phyloP scores from a whole-genome alignment of 2,888 invertebrate species.

The Diaphora mendica region DNA sequence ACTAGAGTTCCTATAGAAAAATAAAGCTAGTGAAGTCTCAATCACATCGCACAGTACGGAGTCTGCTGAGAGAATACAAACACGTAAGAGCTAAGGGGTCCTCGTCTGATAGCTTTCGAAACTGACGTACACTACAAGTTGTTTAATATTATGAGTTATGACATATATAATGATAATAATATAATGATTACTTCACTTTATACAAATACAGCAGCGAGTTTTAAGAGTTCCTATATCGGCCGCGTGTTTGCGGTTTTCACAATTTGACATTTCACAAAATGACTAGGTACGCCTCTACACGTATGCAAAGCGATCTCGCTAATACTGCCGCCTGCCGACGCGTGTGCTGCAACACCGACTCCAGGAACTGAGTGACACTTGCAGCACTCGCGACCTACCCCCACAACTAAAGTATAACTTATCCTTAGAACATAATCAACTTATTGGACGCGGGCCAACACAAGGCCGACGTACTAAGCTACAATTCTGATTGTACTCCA shows the following conservation, averaged over 20 bases:
- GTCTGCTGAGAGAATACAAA: conserved; percentile 34
- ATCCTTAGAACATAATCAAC: conserved; percentile 78
- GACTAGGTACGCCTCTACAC: conserved; percentile 83
- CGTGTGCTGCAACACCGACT: conserved; percentile 44
- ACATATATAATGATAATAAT: conserved; percentile 83
- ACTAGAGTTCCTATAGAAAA: conserved; percentile 26
- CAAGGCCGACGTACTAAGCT: conserved; percentile 62
- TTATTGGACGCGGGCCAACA: conserved; percentile 57
- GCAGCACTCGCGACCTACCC: conserved; percentile 44
- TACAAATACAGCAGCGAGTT: conserved; percentile 92
- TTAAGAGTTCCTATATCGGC: conserved; percentile 91
- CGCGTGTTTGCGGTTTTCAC: conserved; percentile 82
- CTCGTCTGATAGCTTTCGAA: conserved; percentile 84
- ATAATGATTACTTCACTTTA: conserved; percentile 87
- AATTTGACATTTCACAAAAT: conserved; percentile 86
- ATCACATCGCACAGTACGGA: conserved; percentile 35
- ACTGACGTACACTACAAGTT: conserved; percentile 82
- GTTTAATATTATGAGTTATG: conserved; percentile 84
- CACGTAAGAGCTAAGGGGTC: conserved; percentile 53
- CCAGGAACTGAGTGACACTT: conserved; percentile 17
- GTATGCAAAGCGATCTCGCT: conserved; percentile 69
- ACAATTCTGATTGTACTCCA: conserved; percentile 71
- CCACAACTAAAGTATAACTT: conserved; percentile 64
- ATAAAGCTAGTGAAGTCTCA: conserved; percentile 33
- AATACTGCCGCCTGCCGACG: conserved; percentile 64